Base-by-base conservation (phyloP, 2,888 invertebrate species). In the Platycheirus albimanus region DNA sequence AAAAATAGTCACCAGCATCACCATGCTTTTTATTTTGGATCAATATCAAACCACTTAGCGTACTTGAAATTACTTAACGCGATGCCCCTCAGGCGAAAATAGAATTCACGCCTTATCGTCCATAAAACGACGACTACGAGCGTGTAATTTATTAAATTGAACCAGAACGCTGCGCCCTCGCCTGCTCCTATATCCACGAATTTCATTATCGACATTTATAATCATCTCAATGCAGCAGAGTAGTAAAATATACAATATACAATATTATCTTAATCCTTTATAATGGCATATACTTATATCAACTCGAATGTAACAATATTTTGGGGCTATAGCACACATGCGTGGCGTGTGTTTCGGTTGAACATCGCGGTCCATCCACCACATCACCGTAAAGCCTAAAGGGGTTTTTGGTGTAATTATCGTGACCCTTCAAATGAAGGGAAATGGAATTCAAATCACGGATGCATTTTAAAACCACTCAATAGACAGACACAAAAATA, bases 361-460 rank as follows among this genome's bases (percentile, higher is more conserved):
- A 70, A 54, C 33, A 45, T 56, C 19, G 1, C 13, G 30, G 45
- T 0, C n/a, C n/a, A n/a, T n/a, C n/a, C n/a, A n/a, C n/a, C n/a
- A n/a, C n/a, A n/a, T n/a, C n/a, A n/a, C n/a, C n/a, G n/a, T n/a
- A n/a, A n/a, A n/a, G n/a, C n/a, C n/a, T n/a, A n/a, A n/a, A n/a
- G n/a, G n/a, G n/a, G n/a, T 8, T 24, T 56, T 20, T 41, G 43
- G 47, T 24, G 36, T 54, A 43, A 69, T 69, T 69, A 51, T 17
- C 47, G 47, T 30, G 33, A 8, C 30, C 30, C 8, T 8, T 33
- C 7, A 41, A 41, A 15, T 13, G 17, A 15, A 33, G n/a, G 7
- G 10, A 33, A 47, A 19, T 70, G 51, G 2, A 76, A 66, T 52
- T 61, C 38, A 64, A 81, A 72, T 71, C 67, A 77, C 47, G 36